These are phyloP conservation scores for Vespertilio murinus DNA, from an alignment of 2,797 vertebrate genomes.

Conservation along the genomic window DNA sequence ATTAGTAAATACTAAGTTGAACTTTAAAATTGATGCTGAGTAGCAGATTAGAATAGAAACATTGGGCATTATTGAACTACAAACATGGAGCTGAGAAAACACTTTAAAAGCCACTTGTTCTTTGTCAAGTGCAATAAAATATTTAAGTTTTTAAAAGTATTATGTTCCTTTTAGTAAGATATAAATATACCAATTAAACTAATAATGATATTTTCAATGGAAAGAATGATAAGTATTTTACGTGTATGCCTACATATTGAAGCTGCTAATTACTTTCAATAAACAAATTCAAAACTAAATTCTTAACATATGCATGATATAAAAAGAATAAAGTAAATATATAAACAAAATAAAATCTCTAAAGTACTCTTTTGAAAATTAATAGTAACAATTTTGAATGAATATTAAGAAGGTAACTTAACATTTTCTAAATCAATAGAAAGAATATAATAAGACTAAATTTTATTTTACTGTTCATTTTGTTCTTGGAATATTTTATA, in stretches of 20 bases:
- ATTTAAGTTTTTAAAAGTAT: conserved; percentile 36
- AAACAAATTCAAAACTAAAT: conserved; percentile 10
- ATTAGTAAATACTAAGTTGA: conserved; percentile 72
- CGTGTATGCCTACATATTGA: not conserved
- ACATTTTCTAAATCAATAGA: not conserved
- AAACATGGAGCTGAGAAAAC: conserved; percentile 36
- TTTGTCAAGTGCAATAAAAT: not conserved
- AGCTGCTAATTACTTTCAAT: not conserved
- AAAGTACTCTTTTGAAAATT: conserved; percentile 35
- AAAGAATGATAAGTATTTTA: not conserved
- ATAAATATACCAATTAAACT: not conserved
- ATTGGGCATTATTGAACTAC: conserved; percentile 56
- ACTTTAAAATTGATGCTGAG: conserved; percentile 65
- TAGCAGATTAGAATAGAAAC: conserved; percentile 59
- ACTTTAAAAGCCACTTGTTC: conserved; percentile 48
- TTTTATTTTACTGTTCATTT: not conserved
- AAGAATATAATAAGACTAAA: not conserved
- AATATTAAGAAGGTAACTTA: not conserved
- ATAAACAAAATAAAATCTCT: not conserved
- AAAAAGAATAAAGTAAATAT: not conserved
- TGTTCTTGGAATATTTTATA: not conserved
- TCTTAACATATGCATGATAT: not conserved
- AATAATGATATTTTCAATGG: conserved; percentile 29
- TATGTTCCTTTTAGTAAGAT: not conserved
- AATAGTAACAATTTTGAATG: not conserved